Evolutionary conservation across 1,140 invertebrate genomes (phyloP).

Genomic region (Zaprionus taronus): DNA sequence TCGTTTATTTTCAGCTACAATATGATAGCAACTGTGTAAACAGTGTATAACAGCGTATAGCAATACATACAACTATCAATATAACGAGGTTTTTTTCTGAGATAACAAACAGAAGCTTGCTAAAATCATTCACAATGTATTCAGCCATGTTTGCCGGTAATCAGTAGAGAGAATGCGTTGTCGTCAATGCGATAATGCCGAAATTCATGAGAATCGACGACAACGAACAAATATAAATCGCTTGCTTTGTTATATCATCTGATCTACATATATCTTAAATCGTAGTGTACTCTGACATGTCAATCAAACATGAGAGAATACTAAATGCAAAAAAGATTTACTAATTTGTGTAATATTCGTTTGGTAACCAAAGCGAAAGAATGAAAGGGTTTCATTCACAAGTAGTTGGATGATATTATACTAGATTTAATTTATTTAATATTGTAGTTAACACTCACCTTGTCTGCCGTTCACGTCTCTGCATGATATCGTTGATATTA

Average conservation of each 20-base stretch:
- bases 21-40: conserved; percentile 29
- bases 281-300: neutral
- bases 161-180: neutral
- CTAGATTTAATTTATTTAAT: too few species aligned
- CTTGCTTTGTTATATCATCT: neutral
- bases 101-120: conserved; percentile 9
- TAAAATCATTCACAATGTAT: neutral
- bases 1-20: conserved; percentile 15
- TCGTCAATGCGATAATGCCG: neutral
- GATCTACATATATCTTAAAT: neutral
- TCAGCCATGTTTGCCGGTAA: neutral
- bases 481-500: conserved; percentile 59
- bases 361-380: neutral
- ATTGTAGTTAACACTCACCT: conserved; percentile 56
- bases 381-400: too few species aligned
- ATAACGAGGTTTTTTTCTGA: neutral
- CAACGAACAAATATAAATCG: neutral
- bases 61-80: conserved; percentile 1
- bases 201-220: neutral
- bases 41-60: neutral
- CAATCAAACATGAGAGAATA: neutral
- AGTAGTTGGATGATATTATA: too few species aligned
- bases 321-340: neutral
- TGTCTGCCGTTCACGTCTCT: conserved; percentile 74
- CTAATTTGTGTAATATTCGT: neutral